Evolutionary conservation across 2,113 vertebrate genomes (phyloP), one percentile per base, ranked within the genome.

Genomic region (Sylvicapra grimmia): DNA sequence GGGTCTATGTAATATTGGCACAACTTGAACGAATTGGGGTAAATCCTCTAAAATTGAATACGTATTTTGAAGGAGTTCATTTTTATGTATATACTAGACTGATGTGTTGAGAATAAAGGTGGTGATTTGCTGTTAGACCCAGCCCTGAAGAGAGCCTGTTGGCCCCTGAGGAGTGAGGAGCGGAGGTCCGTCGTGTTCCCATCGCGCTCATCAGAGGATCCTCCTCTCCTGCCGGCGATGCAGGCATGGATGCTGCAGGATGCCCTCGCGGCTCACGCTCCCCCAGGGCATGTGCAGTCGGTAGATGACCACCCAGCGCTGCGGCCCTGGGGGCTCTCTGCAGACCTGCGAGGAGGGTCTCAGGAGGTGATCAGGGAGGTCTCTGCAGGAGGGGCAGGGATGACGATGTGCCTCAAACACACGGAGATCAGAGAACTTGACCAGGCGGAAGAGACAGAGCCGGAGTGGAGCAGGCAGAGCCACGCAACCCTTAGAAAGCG

Each of bases 201-300:
- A 1, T 27, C 25, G 19, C 0, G 0, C 18, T 25, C 75, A 1
- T 21, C 2, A 3, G 27, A 15, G 40, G n/a, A n/a, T 16, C 11
- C 51, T 44, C 15, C 5, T 14, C 36, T 27, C 33, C 33, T 29
- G 3, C 0, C 13, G 12, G 56, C 0, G 0, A 23, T 1, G 2
- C 23, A 3, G 19, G 10, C 16, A 0, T 12, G 56, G 9, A 11
- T 2, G 7, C 2, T 9, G 14, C 4, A 3, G 9, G 56, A 33
- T 1, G 2, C 77, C 33, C 51, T n/a, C 51, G 3, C 0, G 13
- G 58, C 33, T 61, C 53, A 4, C 0, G 10, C 11, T 65, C 56
- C 44, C 27, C 23, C 1, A n/a, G 33, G 11, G 4, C 6, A 3
- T 0, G 5, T 16, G 13, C 33, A 8, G 25, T 53, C 4, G 1